These are phyloP conservation scores for Drosophila anomelani DNA, from an alignment of 2,888 invertebrate genomes.

Conservation along the genomic window DNA sequence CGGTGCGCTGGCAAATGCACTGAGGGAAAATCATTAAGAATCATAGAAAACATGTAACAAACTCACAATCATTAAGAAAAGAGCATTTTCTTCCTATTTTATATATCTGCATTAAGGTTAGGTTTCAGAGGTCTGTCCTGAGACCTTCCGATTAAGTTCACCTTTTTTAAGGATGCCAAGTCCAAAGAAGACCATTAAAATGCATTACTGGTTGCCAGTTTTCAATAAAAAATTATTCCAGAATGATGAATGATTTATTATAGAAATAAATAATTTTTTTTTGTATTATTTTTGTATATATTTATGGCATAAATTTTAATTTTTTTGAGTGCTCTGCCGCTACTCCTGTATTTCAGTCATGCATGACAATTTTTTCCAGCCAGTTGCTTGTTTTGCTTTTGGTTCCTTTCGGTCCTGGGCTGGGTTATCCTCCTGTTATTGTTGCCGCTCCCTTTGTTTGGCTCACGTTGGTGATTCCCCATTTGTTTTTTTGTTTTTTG, in stretches of 20 bases:
- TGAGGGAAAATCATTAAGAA: too few relatives aligned
- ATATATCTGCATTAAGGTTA: too few relatives aligned
- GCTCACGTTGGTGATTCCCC: conserved; percentile 30
- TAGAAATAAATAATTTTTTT: neutral
- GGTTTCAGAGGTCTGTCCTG: too few relatives aligned
- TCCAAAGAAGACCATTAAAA: too few relatives aligned
- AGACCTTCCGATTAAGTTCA: too few relatives aligned
- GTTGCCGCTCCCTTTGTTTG: conserved; percentile 37
- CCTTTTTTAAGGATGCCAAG: too few relatives aligned
- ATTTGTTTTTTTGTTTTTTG: conserved; percentile 11
- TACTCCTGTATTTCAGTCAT: conserved; percentile 76
- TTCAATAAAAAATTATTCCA: neutral
- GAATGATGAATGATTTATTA: neutral
- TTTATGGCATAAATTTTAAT: neutral
- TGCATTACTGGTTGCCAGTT: neutral
- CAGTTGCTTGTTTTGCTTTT: conserved; percentile 58
- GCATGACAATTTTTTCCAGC: conserved; percentile 74
- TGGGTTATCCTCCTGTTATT: conserved; percentile 24
- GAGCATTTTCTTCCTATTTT: too few relatives aligned
- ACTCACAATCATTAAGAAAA: too few relatives aligned
- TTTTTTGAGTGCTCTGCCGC: conserved; percentile 12
- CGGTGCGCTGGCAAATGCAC: neutral
- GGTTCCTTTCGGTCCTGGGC: conserved; percentile 32
- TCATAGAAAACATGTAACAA: too few relatives aligned
- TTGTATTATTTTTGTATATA: too few relatives aligned